A percentile compares a stretch with the other conserved stretches of the same genome.
Conservation (phyloP, 2,113 vertebrate genomes). For the Platichthys flesus region DNA sequence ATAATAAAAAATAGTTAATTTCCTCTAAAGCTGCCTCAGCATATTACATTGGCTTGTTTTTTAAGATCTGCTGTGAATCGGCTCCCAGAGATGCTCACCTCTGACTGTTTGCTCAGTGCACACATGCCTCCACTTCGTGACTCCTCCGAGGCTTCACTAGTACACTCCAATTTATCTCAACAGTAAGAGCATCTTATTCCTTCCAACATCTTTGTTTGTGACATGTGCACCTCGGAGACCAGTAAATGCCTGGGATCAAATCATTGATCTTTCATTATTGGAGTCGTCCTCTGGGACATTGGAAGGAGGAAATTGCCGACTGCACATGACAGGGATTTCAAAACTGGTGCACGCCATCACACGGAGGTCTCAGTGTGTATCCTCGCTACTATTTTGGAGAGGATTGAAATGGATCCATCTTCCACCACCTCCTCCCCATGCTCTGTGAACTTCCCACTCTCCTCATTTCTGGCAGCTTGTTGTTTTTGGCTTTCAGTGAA, state of each 20-base stretch:
- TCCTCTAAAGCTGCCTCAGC: background rate
- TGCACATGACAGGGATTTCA: slow-evolving; percentile 44
- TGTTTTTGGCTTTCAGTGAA: slow-evolving; percentile 72
- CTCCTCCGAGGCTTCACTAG: slow-evolving; percentile 4
- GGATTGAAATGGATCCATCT: slow-evolving; percentile 53
- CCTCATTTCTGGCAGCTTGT: slow-evolving; percentile 60
- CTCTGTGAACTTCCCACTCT: slow-evolving; percentile 50
- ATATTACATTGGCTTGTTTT: slow-evolving; percentile 4
- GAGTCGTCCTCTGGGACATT: slow-evolving; percentile 58
- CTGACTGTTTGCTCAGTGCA: background rate
- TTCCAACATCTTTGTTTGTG: slow-evolving; percentile 37
- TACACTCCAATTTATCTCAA: slow-evolving; percentile 7
- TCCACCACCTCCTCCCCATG: slow-evolving; percentile 23
- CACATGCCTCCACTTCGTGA: background rate
- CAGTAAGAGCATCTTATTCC: background rate
- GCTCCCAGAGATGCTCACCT: background rate
- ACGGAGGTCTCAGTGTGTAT: slow-evolving; percentile 47
- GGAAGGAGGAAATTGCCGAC: slow-evolving; percentile 62
- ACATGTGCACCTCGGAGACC: slow-evolving; percentile 35
- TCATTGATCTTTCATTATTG: slow-evolving; percentile 63
- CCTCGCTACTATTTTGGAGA: slow-evolving; percentile 66
- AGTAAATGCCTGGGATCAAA: slow-evolving; percentile 60
- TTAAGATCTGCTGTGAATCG: slow-evolving; percentile 33
- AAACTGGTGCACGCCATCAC: slow-evolving; percentile 28
- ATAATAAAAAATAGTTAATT: background rate